These are phyloP conservation scores for Ophiodon elongatus DNA, from an alignment of 2,113 vertebrate species.

Conservation along the genomic window DNA sequence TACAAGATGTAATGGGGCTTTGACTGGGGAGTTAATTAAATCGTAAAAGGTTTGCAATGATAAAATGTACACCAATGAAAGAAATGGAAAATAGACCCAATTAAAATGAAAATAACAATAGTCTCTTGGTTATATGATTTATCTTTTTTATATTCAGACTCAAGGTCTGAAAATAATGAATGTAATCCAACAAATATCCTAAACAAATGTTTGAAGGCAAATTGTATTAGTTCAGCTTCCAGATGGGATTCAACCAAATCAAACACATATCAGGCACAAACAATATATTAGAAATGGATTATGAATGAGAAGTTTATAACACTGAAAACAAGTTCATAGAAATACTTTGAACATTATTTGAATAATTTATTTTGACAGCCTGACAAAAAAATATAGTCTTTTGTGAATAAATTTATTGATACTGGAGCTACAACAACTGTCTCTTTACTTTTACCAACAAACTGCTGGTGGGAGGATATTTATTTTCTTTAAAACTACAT, in stretches of 20 bases:
- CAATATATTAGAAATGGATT: neutral
- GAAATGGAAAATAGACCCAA: neutral
- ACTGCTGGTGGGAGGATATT: neutral
- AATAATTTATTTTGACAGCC: neutral
- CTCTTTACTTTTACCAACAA: neutral
- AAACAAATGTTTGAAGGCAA: neutral
- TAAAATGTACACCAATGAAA: neutral
- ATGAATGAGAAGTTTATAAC: neutral
- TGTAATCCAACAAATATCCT: neutral
- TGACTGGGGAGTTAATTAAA: slow-evolving; percentile 39
- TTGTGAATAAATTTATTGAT: neutral
- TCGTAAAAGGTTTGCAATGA: neutral
- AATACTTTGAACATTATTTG: neutral
- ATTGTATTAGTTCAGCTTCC: neutral
- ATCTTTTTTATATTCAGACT: neutral
- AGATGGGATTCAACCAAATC: neutral
- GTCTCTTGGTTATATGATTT: neutral
- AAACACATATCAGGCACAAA: neutral
- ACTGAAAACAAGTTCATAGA: neutral
- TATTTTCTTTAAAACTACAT: neutral
- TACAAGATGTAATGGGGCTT: neutral
- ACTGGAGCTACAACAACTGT: neutral
- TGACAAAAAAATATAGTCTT: neutral
- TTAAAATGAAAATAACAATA: slow-evolving; percentile 1
- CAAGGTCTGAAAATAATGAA: slow-evolving; percentile 11